These are phyloP conservation scores for Semotilus atromaculatus DNA, from an alignment of 2,797 vertebrate genomes.

Conservation along the genomic window DNA sequence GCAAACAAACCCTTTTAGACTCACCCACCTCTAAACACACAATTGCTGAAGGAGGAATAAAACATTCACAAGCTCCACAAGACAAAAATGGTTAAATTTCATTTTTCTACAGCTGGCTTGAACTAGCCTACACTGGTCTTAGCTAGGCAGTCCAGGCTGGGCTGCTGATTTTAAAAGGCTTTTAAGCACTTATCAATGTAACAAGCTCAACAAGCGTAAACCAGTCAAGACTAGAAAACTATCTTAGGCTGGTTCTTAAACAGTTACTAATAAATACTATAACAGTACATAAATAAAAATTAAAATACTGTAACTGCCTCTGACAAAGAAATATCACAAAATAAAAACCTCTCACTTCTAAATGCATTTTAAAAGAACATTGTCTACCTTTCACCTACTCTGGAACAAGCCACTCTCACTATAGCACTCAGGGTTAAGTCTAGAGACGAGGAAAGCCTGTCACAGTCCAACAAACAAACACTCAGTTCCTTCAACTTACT, in stretches of 20 bases:
- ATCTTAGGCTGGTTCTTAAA: background rate
- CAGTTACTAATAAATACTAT: background rate
- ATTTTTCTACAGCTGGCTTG: background rate
- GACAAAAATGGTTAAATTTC: background rate
- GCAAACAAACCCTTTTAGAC: constrained; percentile 1
- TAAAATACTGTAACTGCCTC: background rate
- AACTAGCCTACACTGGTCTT: background rate
- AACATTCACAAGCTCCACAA: constrained; percentile 16
- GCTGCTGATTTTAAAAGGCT: background rate
- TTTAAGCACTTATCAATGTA: background rate
- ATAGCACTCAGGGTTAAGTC: background rate
- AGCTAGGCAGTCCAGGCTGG: background rate
- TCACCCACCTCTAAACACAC: constrained; percentile 8
- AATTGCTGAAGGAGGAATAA: background rate
- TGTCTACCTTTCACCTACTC: background rate
- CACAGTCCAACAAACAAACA: constrained; percentile 53
- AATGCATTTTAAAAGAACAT: background rate
- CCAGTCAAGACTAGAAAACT: background rate
- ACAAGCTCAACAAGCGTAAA: background rate
- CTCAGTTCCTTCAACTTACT: constrained; percentile 40
- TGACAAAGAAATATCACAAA: background rate
- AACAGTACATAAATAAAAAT: background rate
- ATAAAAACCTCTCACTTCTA: constrained; percentile 4
- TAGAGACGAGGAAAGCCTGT: constrained; percentile 30
- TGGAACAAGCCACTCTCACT: constrained; percentile 8